Conservation (phyloP, 2,888 invertebrate genomes). For the Unio pictorum region DNA sequence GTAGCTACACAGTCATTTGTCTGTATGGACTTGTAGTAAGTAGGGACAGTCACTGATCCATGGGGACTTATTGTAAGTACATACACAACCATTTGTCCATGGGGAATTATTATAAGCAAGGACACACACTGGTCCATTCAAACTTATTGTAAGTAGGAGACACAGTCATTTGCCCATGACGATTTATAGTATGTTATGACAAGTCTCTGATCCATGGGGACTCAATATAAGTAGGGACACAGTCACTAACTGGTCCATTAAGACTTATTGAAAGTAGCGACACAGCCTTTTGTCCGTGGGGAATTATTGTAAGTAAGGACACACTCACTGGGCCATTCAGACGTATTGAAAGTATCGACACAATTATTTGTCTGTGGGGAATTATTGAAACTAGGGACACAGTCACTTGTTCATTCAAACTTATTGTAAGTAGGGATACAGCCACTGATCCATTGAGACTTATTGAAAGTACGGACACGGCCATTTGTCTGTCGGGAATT, state of each 20-base stretch:
- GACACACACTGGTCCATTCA: slow-evolving; percentile 61
- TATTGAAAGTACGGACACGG: too few species aligned
- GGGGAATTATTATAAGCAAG: background rate
- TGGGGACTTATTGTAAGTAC: slow-evolving; percentile 64
- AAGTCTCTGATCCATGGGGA: slow-evolving; percentile 50
- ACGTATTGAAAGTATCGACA: background rate
- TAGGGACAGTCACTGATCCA: slow-evolving; percentile 16
- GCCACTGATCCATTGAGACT: too few species aligned
- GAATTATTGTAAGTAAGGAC: slow-evolving; percentile 59
- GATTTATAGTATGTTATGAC: too few species aligned
- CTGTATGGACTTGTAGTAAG: background rate
- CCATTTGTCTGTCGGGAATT: too few species aligned
- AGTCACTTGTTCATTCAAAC: too few species aligned
- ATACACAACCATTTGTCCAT: background rate
- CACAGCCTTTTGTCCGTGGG: slow-evolving; percentile 41
- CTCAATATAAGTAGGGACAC: slow-evolving; percentile 60
- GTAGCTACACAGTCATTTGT: slow-evolving; percentile 19
- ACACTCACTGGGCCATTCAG: background rate
- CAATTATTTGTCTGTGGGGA: slow-evolving; percentile 6
- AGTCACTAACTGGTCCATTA: too few species aligned
- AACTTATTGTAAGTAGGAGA: slow-evolving; percentile 60
- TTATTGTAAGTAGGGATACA: too few species aligned
- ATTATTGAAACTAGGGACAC: background rate
- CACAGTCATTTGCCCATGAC: background rate
- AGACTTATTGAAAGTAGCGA: background rate